A percentile compares a stretch with the other conserved stretches of the same genome.
Conservation (phyloP, 2,113 vertebrate genomes). For the Chaetura pelagica region DNA sequence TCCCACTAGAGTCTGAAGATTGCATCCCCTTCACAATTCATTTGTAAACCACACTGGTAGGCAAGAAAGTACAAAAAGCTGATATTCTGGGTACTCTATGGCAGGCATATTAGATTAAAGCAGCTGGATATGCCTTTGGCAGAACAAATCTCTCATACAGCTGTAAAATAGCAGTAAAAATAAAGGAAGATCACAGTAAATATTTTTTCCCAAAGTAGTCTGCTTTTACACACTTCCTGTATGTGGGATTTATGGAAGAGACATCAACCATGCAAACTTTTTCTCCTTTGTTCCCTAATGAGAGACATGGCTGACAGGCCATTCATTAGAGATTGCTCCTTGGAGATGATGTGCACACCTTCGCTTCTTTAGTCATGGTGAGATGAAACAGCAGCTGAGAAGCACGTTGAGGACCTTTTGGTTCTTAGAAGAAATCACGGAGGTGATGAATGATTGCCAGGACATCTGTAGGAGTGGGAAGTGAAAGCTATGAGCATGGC, state of each 20-base stretch:
- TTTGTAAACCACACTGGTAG: background rate
- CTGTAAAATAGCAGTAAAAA: slow-evolving; percentile 6
- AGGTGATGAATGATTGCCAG: slow-evolving; percentile 72
- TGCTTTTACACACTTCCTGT: slow-evolving; percentile 35
- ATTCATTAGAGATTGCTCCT: slow-evolving; percentile 51
- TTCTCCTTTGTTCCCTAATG: slow-evolving; percentile 66
- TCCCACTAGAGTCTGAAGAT: background rate
- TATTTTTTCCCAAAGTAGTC: background rate
- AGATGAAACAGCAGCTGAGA: slow-evolving; percentile 78
- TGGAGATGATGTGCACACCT: slow-evolving; percentile 70
- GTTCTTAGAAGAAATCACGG: slow-evolving; percentile 60
- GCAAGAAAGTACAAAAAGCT: background rate
- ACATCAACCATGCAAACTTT: slow-evolving; percentile 20
- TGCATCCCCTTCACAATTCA: background rate
- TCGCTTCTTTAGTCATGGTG: slow-evolving; percentile 81
- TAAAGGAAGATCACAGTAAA: background rate
- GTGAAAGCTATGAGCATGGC: slow-evolving; percentile 13
- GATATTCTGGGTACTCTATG: background rate
- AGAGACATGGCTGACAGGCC: slow-evolving; percentile 69
- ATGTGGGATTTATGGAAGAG: slow-evolving; percentile 69
- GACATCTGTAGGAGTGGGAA: slow-evolving; percentile 65
- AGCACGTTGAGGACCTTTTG: slow-evolving; percentile 54
- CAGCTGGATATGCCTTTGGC: background rate
- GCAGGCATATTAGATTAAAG: background rate
- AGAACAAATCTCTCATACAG: background rate